These are phyloP conservation scores for Pipistrellus pygmaeus DNA, from an alignment of 2,797 vertebrate species.

Conservation along the genomic window DNA sequence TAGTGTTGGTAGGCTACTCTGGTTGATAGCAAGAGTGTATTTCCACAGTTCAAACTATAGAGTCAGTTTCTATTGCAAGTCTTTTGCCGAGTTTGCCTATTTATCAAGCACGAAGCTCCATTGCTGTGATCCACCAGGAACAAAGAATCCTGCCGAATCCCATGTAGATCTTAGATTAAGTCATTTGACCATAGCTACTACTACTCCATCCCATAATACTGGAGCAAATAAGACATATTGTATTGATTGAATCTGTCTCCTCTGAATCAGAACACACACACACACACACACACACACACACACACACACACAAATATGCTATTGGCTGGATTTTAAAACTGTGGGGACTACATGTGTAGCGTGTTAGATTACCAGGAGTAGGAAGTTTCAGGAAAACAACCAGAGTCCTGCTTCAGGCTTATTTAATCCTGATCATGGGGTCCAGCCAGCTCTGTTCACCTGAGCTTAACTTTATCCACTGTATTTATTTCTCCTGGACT, in stretches of 20 bases:
- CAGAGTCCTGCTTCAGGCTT: slow-evolving; percentile 50
- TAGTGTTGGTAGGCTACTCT: slow-evolving; percentile 82
- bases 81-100: slow-evolving; percentile 81
- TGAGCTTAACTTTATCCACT: not conserved
- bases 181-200: slow-evolving; percentile 82
- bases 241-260: slow-evolving; percentile 73
- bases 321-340: slow-evolving; percentile 76
- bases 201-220: slow-evolving; percentile 69
- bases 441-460: slow-evolving; percentile 69
- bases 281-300: no score
- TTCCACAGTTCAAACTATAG: slow-evolving; percentile 76
- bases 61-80: slow-evolving; percentile 83
- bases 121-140: slow-evolving; percentile 78
- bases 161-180: slow-evolving; percentile 83
- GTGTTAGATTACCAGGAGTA: slow-evolving; percentile 83
- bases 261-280: slow-evolving; percentile 48
- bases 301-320: not conserved
- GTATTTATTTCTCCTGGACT: slow-evolving; percentile 29
- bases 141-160: slow-evolving; percentile 76
- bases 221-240: slow-evolving; percentile 75
- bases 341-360: slow-evolving; percentile 81
- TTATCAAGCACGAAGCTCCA: slow-evolving; percentile 78
- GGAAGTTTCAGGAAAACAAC: slow-evolving; percentile 84
- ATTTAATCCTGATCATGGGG: slow-evolving; percentile 66
- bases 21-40: slow-evolving; percentile 82